These are phyloP conservation scores for Chlorocebus sabaeus DNA, from an alignment of 2,113 vertebrate species.

Conservation along the genomic window DNA sequence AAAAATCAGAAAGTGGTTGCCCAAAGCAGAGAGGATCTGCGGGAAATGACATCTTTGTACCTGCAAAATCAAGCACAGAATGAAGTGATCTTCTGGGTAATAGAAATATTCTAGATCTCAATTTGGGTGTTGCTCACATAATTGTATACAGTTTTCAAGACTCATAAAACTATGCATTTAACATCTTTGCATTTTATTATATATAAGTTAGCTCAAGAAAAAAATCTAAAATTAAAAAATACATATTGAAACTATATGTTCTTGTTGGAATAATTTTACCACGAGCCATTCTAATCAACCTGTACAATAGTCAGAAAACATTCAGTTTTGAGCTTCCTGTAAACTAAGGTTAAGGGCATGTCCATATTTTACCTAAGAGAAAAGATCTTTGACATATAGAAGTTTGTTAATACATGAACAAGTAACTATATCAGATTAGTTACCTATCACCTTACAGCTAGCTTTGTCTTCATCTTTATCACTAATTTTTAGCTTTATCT, in stretches of 20 bases:
- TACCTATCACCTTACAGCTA: not conserved
- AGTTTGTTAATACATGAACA: not conserved
- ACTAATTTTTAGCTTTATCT: not conserved
- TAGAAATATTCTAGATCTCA: not conserved
- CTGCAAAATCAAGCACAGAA: not conserved
- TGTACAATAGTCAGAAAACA: not conserved
- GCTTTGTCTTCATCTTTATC: not conserved
- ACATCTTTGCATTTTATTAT: not conserved
- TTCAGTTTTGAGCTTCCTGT: not conserved
- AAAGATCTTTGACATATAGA: not conserved
- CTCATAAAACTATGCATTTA: not conserved
- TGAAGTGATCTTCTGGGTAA: not conserved
- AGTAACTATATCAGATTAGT: not conserved
- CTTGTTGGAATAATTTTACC: not conserved
- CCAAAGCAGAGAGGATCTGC: not conserved
- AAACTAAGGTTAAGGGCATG: not conserved
- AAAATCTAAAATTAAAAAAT: not conserved
- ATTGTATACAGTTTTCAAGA: not conserved
- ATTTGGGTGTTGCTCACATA: not conserved
- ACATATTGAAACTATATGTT: not conserved
- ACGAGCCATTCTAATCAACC: not conserved
- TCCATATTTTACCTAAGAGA: not conserved
- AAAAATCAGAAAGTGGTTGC: not conserved
- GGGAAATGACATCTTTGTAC: not conserved
- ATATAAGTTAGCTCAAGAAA: not conserved